A percentile compares a stretch with the other conserved stretches of the same genome.
These are phyloP conservation scores for Noctua pronuba DNA, from an alignment of 2,888 invertebrate genomes.

Conservation along the genomic window DNA sequence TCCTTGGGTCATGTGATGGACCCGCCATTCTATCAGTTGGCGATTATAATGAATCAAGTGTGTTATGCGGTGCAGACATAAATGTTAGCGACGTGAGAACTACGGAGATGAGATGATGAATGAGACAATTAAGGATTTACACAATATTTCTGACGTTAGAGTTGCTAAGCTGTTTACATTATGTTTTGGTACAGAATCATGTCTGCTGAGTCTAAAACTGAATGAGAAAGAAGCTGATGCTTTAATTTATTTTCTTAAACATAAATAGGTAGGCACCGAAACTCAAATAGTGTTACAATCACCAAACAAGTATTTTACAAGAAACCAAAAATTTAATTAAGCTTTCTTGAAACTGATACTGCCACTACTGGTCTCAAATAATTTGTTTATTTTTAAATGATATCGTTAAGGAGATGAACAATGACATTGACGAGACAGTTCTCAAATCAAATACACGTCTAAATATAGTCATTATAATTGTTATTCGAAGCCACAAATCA, in stretches of 20 bases:
- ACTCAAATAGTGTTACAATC: too few species aligned
- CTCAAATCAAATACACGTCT: constrained; percentile 3
- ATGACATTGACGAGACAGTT: not conserved
- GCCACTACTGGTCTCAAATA: not conserved
- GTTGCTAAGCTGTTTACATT: not conserved
- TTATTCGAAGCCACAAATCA: constrained; percentile 17
- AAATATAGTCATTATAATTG: not conserved
- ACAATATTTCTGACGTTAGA: constrained; percentile 1
- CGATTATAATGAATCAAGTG: constrained; percentile 32
- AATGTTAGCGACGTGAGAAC: constrained; percentile 16
- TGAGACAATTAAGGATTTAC: constrained; percentile 13
- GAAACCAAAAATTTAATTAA: not conserved
- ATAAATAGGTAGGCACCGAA: not conserved
- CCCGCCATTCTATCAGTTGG: constrained; percentile 17
- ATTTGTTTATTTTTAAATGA: constrained; percentile 4
- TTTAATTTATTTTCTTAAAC: not conserved
- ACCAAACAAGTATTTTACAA: not conserved
- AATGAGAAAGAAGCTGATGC: not conserved
- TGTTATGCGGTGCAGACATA: constrained; percentile 7
- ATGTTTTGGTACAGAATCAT: not conserved
- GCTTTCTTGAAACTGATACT: not conserved
- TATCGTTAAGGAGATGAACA: not conserved
- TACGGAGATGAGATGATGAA: not conserved
- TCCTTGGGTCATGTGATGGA: constrained; percentile 38
- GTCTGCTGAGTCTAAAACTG: not conserved